Conservation (phyloP, 1,140 invertebrate species). For the Drosophila lini region DNA sequence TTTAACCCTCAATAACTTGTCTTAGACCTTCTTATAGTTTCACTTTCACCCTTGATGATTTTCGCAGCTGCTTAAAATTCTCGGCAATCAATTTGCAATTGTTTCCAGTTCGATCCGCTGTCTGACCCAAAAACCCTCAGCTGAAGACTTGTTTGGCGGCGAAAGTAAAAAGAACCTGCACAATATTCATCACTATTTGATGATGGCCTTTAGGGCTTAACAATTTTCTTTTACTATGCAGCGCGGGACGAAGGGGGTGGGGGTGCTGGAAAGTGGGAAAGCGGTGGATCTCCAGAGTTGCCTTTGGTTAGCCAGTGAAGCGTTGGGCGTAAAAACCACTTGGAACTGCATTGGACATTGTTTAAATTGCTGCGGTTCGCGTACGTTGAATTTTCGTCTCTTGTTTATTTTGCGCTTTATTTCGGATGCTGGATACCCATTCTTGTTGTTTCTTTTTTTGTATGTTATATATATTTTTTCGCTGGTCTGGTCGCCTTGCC, state of each 20-base stretch:
- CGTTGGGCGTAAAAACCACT: constrained; percentile 69
- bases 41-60: constrained; percentile 7
- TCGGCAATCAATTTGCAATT: constrained; percentile 30
- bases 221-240: constrained; percentile 64
- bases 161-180: constrained; percentile 51
- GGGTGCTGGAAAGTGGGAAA: neutral
- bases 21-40: neutral
- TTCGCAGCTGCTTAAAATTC: constrained; percentile 30
- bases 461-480: constrained; percentile 8
- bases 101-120: constrained; percentile 30
- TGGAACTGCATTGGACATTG: constrained; percentile 79
- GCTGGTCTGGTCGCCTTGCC: constrained; percentile 19
- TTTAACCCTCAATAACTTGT: neutral
- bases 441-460: constrained; percentile 23
- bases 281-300: constrained; percentile 16
- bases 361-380: constrained; percentile 80
- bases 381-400: constrained; percentile 75
- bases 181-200: constrained; percentile 76
- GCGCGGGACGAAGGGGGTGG: neutral
- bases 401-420: constrained; percentile 76
- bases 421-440: constrained; percentile 46
- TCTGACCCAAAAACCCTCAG: constrained; percentile 37
- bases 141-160: constrained; percentile 47
- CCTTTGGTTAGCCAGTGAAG: constrained; percentile 52
- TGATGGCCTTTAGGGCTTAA: constrained; percentile 62